Evolutionary conservation across 2,113 vertebrate species (phyloP).

Genomic region (Trematocara variabile): DNA sequence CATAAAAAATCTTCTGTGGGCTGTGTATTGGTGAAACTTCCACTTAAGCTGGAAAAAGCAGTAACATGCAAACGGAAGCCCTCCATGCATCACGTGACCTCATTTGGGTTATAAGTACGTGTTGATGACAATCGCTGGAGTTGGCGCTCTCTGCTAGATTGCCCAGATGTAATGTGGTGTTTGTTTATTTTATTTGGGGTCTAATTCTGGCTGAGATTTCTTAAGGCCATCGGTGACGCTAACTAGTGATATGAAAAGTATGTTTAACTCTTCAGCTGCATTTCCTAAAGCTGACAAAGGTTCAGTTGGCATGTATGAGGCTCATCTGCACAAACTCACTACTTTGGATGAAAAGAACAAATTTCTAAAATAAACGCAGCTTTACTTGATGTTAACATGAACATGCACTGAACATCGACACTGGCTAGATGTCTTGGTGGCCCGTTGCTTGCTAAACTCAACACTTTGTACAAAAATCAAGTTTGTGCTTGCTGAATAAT

Average conservation of each 20-base stretch:
- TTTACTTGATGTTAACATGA: neutral
- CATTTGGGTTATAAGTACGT: neutral
- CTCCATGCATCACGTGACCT: accelerated
- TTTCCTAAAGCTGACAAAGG: neutral
- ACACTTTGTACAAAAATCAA: accelerated
- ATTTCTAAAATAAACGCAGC: neutral
- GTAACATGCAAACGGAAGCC: neutral
- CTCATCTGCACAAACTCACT: accelerated
- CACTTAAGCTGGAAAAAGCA: neutral
- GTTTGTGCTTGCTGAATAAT: neutral
- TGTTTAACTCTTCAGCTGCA: neutral
- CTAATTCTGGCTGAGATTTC: neutral
- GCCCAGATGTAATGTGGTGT: neutral
- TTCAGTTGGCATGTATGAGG: neutral
- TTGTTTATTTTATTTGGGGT: neutral
- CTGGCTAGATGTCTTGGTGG: accelerated
- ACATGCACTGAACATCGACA: neutral
- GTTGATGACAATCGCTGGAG: neutral
- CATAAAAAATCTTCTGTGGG: neutral
- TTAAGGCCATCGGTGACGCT: neutral
- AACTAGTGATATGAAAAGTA: neutral
- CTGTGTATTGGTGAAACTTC: neutral
- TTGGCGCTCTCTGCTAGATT: neutral
- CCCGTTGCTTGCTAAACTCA: accelerated
- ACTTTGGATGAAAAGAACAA: neutral